These are phyloP conservation scores for Lipophrys pholis DNA, from an alignment of 2,113 vertebrate genomes.

Conservation along the genomic window DNA sequence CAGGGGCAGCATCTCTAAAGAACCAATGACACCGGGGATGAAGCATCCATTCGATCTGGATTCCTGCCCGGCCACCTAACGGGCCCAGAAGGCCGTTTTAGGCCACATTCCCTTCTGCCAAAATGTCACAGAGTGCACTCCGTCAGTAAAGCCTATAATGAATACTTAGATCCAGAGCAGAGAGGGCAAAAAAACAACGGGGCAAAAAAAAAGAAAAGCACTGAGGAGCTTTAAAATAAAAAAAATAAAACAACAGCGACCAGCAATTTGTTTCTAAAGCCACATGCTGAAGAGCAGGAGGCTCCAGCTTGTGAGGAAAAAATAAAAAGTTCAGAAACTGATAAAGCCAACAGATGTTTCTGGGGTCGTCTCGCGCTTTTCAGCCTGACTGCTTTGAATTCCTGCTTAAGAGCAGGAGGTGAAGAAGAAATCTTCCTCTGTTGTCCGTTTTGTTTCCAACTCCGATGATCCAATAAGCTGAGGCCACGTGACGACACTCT, in stretches of 20 bases:
- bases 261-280: slow-evolving; percentile 42
- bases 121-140: slow-evolving; percentile 60
- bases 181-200: slow-evolving; percentile 50
- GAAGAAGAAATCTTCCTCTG: slow-evolving; percentile 15
- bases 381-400: slow-evolving; percentile 53
- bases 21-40: slow-evolving; percentile 43
- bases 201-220: slow-evolving; percentile 50
- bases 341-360: slow-evolving; percentile 57
- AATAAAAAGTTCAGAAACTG: slow-evolving; percentile 25
- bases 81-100: slow-evolving; percentile 51
- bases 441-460: slow-evolving; percentile 41
- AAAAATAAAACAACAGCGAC: slow-evolving; percentile 30
- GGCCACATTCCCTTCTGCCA: slow-evolving; percentile 40
- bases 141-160: slow-evolving; percentile 61
- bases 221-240: slow-evolving; percentile 25
- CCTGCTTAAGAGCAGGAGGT: slow-evolving; percentile 19
- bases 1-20: slow-evolving; percentile 33
- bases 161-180: slow-evolving; percentile 62
- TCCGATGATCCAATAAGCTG: slow-evolving; percentile 66
- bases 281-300: slow-evolving; percentile 52
- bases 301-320: slow-evolving; percentile 42
- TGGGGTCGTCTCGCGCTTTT: slow-evolving; percentile 39
- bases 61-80: slow-evolving; percentile 51
- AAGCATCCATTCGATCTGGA: slow-evolving; percentile 57
- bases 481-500: slow-evolving; percentile 56